Evolutionary conservation across 64 coral and sea anemone genomes (phyloP), one percentile per base, ranked within the genome.

Genomic region (Pocillopora verrucosa): DNA sequence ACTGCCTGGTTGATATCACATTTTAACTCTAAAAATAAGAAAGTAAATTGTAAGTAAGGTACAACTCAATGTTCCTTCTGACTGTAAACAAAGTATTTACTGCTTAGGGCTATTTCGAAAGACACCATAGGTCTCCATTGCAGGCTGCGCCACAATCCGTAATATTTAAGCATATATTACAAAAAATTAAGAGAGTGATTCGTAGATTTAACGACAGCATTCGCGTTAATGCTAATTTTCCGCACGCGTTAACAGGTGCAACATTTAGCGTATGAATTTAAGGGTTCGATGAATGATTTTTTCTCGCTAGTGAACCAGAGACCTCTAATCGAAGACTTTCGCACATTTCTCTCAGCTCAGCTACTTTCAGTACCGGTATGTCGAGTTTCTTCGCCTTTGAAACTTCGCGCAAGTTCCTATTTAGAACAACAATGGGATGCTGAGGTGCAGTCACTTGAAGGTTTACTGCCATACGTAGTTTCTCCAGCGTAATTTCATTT

Each of bases 261-360:
- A 37, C 34, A 69, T 77, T 77, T 77, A 16, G 61, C 87, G 60
- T 41, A 76, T 60, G n/a, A 17, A 5, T 86, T 38, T 17, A 79
- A 45, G 34, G 82, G 56, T 11, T 87, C 83, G 61, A 92, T 77
- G 73, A 60, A 92, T 14, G 91, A 41, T 73, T 87, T 78, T 56
- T 92, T 92, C 70, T 91, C 62, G 78, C 80, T 75, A 60, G 72
- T 74, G 89, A 91, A 13, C 79, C 89, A 13, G 24, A 5, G 59
- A 73, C 64, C 35, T 38, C 58, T 45, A 89, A 61, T n/a, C 38
- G 75, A 22, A 91, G 59, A 36, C 34, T 51, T 61, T 56, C 38
- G 84, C 91, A 93, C 36, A 88, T 93, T 36, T 79, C 76, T 72
- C 36, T 89, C 56, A 93, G 72, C 57, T 93, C 86, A 67, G 65